Base-by-base conservation (phyloP, 2,113 vertebrate genomes). In the Polypterus bichir region DNA sequence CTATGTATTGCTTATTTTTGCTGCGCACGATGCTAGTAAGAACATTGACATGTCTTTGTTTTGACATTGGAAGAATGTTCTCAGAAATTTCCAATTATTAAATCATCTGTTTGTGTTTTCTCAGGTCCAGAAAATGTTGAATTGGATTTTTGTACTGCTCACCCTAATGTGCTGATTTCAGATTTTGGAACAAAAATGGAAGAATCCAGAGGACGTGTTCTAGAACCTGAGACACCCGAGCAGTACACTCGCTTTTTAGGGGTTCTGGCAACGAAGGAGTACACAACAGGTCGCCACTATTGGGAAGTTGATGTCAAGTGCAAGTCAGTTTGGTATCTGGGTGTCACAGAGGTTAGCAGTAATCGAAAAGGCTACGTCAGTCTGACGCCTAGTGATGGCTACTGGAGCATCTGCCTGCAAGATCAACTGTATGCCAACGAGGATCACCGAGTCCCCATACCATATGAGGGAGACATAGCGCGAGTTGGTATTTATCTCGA, bases 281-380 rank as follows among this genome's bases (percentile, higher is more conserved):
- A 85, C 27, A 73, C 76, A 47, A 74, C 74, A 1, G 84, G 86
- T 0, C 80, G 86, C 69, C 86, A 86, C 65, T 88, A 88, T 76
- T 88, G 86, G 86, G 86, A 88, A 64, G 83, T 88, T 69, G 84
- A 86, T 2, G 86, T 88, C 57, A 74, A 71, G 59, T 83, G 86
- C 78, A 88, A 86, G 59, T 82, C 83, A 0, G 83, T 88, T 49
- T 88, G 86, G 84, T 86, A 88, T 76, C 75, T 86, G 70, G 86
- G 86, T 3, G 79, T 88, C 65, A 86, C 84, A 65, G 80, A 81
- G 0, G 77, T 81, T 62, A 68, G 73, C 74, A 86, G 86, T 79
- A 86, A 84, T 74, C 80, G 84, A 49, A 86, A 88, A 68, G 86
- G 84, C 59, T 88, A 83, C 0, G 80, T 88, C 62, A 83, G 69